Percentiles rank a stretch among this genome's conserved stretches.
phyloP scores from a whole-genome alignment of 2,888 invertebrate genomes.

The Leucania comma region DNA sequence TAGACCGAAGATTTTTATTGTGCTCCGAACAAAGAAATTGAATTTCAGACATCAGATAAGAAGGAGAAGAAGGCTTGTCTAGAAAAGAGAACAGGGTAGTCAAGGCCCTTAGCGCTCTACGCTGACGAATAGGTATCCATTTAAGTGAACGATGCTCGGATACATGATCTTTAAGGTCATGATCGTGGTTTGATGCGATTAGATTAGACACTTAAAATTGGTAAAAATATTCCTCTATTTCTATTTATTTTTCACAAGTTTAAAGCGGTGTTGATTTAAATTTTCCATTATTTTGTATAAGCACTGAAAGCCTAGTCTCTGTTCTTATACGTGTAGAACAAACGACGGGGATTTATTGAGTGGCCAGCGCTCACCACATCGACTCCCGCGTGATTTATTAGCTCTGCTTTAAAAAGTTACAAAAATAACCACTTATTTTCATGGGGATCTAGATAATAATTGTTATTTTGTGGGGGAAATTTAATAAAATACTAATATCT shows the following conservation, averaged over 20 bases:
- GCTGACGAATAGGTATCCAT: too few relatives aligned
- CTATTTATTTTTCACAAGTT: not conserved
- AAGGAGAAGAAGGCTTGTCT: too few relatives aligned
- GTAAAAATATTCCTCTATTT: not conserved
- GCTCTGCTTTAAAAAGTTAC: constrained; percentile 26
- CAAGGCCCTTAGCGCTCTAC: too few relatives aligned
- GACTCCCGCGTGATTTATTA: constrained; percentile 51
- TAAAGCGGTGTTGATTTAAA: constrained; percentile 3
- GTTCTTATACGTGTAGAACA: constrained; percentile 28
- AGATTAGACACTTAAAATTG: not conserved
- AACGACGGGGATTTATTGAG: constrained; percentile 58
- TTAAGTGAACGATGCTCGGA: too few relatives aligned
- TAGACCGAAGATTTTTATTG: too few relatives aligned
- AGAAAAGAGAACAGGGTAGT: too few relatives aligned
- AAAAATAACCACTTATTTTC: constrained; percentile 28
- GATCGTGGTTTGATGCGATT: too few relatives aligned
- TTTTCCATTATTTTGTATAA: constrained; percentile 19
- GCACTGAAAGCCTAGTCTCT: constrained; percentile 24
- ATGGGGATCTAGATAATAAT: not conserved
- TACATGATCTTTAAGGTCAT: too few relatives aligned
- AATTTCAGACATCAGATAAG: too few relatives aligned
- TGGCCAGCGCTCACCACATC: constrained; percentile 43
- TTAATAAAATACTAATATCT: fast-evolving
- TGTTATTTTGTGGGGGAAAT: not conserved
- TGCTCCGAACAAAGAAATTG: too few relatives aligned